phyloP scores from a whole-genome alignment of 2,113 vertebrate genomes.

The Pungitius pungitius region DNA sequence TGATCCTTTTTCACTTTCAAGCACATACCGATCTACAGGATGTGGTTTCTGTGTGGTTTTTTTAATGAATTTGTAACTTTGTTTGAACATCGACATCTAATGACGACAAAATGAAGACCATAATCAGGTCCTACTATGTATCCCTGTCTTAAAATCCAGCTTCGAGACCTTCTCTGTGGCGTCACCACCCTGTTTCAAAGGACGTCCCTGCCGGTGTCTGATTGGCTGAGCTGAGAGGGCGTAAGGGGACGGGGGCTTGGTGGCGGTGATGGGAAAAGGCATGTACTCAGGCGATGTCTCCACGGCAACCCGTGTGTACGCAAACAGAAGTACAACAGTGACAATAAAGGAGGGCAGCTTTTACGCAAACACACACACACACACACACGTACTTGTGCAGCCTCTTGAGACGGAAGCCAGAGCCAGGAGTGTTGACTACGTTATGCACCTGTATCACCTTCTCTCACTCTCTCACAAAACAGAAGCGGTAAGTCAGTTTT shows the following conservation, averaged over 20 bases:
- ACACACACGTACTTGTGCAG: conserved; percentile 1
- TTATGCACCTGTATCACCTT: conserved; percentile 45
- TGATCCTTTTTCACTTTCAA: background rate
- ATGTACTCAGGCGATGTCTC: conserved; percentile 63
- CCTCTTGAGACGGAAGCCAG: conserved; percentile 49
- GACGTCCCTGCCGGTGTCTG: conserved; percentile 44
- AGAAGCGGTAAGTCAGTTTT: background rate
- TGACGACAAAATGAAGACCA: background rate
- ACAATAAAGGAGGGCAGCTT: conserved; percentile 52
- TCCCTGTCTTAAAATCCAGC: background rate
- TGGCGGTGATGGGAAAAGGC: conserved; percentile 22
- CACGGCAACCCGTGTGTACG: conserved; percentile 66
- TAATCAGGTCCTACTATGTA: background rate
- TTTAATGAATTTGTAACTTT: background rate
- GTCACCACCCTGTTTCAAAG: conserved; percentile 31
- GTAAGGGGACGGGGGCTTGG: background rate
- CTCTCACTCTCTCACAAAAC: background rate
- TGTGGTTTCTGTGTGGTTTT: background rate
- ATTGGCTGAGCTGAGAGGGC: conserved; percentile 52
- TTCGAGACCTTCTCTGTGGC: too few species aligned
- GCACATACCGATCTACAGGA: background rate
- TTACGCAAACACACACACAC: conserved; percentile 34
- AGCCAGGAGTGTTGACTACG: conserved; percentile 46
- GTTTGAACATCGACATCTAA: background rate
- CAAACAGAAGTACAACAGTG: conserved; percentile 65